Evolutionary conservation across 23 tunicate genomes (phyloP).

Genomic region (Ascidia mentula): DNA sequence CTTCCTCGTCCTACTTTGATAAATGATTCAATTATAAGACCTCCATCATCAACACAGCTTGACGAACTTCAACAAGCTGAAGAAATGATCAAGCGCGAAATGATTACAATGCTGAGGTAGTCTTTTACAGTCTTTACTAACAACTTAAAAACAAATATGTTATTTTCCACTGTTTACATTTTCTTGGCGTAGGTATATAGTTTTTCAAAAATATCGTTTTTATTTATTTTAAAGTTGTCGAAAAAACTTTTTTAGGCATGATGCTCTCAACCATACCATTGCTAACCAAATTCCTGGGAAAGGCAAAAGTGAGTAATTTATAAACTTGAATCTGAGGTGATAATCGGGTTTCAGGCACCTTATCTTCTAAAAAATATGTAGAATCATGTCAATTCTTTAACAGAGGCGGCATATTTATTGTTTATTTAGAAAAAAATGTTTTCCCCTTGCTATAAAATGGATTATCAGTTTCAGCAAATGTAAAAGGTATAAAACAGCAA

Average conservation of each 20-base stretch:
- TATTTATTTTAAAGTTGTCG: not conserved
- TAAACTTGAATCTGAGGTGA: too few species aligned
- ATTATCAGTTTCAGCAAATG: too few species aligned
- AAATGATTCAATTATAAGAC: conserved; percentile 75
- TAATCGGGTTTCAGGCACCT: too few species aligned
- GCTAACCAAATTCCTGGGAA: conserved; percentile 83
- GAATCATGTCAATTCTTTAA: too few species aligned
- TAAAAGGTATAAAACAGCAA: too few species aligned
- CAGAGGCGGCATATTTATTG: too few species aligned
- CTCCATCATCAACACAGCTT: conserved; percentile 39
- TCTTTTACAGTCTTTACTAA: not conserved
- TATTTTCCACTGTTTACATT: too few species aligned
- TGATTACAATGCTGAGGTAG: conserved; percentile 89
- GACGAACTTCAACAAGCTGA: conserved; percentile 85
- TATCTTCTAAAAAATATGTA: too few species aligned
- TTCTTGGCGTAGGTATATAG: not conserved
- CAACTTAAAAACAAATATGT: too few species aligned
- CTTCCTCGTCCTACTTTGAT: conserved; percentile 91
- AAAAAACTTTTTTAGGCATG: conserved; percentile 37
- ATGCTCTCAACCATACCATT: conserved; percentile 84
- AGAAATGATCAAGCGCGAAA: conserved; percentile 91
- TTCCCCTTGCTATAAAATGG: too few species aligned
- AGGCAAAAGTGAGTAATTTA: conserved; percentile 86
- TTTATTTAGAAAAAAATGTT: too few species aligned
- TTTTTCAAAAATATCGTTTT: not conserved